These are phyloP conservation scores for Rhagonycha lutea DNA, from an alignment of 2,888 invertebrate genomes.

Conservation along the genomic window DNA sequence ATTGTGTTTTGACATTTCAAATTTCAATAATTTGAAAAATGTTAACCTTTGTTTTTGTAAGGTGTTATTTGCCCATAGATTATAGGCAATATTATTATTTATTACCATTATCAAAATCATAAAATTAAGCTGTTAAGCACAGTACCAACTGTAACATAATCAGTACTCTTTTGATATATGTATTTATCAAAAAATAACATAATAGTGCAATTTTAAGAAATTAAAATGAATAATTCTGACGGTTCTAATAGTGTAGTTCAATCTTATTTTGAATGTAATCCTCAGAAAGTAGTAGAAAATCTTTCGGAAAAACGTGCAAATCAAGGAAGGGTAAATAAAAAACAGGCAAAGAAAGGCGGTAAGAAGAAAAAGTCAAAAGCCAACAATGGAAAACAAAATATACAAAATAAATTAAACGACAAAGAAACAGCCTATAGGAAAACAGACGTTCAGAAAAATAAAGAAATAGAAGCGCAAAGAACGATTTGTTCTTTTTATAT, in stretches of 20 bases:
- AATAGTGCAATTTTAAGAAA: background rate
- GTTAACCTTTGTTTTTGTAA: too few species aligned
- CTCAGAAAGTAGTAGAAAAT: conserved; percentile 78
- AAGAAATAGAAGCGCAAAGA: conserved; percentile 60
- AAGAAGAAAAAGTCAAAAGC: conserved; percentile 64
- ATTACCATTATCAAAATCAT: too few species aligned
- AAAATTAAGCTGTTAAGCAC: too few species aligned
- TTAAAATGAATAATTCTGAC: background rate
- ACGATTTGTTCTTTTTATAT: conserved; percentile 82
- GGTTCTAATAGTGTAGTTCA: conserved; percentile 22
- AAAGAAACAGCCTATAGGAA: conserved; percentile 43
- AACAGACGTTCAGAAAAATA: conserved; percentile 58
- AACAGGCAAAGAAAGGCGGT: conserved; percentile 59
- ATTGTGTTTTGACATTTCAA: too few species aligned
- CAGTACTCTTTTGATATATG: too few species aligned
- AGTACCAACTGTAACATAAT: background rate
- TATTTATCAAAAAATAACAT: too few species aligned
- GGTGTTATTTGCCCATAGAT: too few species aligned
- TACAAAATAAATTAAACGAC: conserved; percentile 27
- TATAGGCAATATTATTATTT: too few species aligned
- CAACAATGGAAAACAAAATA: conserved; percentile 34
- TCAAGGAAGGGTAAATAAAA: conserved; percentile 51
- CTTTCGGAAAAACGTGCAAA: conserved; percentile 69
- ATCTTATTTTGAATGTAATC: conserved; percentile 79
- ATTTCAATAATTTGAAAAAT: too few species aligned